These are phyloP conservation scores for Albula glossodonta DNA, from an alignment of 2,113 vertebrate species.

Conservation along the genomic window DNA sequence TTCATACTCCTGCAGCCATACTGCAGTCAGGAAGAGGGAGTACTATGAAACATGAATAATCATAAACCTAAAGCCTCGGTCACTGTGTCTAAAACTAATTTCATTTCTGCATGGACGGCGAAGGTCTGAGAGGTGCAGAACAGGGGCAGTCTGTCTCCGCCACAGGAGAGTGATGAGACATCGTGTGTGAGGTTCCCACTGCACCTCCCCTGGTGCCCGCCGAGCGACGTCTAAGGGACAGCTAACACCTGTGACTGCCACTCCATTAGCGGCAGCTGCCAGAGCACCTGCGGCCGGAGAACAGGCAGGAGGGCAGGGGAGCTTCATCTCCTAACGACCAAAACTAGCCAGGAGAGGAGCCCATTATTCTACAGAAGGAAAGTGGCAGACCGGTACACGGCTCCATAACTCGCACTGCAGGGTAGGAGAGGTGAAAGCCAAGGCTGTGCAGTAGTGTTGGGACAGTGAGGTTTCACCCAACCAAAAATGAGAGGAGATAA, in stretches of 20 bases:
- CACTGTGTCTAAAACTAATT: neutral
- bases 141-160: neutral
- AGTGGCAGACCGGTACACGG: neutral
- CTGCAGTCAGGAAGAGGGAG: neutral
- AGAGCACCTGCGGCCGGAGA: neutral
- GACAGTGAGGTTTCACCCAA: too few species aligned
- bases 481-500: too few species aligned
- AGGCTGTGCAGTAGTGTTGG: neutral
- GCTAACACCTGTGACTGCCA: slow-evolving; percentile 66
- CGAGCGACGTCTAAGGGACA: slow-evolving; percentile 36
- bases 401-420: neutral
- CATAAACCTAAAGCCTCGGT: neutral
- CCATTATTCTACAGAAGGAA: neutral
- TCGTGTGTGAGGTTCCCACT: slow-evolving; percentile 16
- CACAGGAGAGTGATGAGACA: neutral
- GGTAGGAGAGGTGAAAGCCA: neutral
- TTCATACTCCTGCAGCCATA: neutral
- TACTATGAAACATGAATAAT: neutral
- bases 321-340: neutral
- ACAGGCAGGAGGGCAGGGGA: neutral
- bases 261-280: slow-evolving; percentile 65
- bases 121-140: neutral
- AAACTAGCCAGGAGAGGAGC: neutral
- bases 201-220: slow-evolving; percentile 47
- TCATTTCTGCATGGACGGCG: neutral